These are phyloP conservation scores for Apostichopus californicus DNA, from an alignment of 35 echinoderm and acorn worm genomes.

Conservation along the genomic window DNA sequence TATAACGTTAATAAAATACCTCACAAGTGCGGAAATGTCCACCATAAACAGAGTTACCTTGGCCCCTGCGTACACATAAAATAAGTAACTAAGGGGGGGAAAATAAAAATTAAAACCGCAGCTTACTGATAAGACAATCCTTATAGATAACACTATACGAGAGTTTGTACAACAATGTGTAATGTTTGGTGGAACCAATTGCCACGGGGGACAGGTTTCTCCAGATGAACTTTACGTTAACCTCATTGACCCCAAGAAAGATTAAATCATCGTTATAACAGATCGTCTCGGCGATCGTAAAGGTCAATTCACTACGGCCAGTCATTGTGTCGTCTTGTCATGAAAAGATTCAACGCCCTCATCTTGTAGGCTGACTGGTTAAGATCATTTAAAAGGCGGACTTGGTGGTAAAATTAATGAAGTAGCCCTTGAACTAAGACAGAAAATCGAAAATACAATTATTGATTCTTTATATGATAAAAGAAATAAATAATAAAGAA, in stretches of 20 bases:
- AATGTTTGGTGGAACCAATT: slow-evolving; percentile 30
- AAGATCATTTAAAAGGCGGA: no score
- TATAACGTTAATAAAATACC: slow-evolving; percentile 25
- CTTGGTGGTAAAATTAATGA: no score
- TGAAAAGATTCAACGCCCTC: no score
- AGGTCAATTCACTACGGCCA: neutral
- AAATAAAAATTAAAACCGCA: slow-evolving; percentile 1
- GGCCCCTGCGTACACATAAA: slow-evolving; percentile 38
- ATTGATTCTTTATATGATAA: no score
- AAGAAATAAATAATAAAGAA: no score
- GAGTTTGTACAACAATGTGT: slow-evolving; percentile 49
- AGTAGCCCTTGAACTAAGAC: no score
- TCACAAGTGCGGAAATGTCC: slow-evolving; percentile 51
- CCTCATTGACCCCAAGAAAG: slow-evolving; percentile 32
- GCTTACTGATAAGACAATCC: slow-evolving; percentile 19
- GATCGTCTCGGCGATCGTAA: neutral
- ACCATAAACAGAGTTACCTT: slow-evolving; percentile 39
- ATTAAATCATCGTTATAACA: slow-evolving; percentile 44
- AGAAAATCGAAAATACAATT: no score
- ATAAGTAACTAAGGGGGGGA: no score
- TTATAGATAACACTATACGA: slow-evolving; percentile 18
- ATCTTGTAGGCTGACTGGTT: no score
- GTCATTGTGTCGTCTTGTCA: no score
- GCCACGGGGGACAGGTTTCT: slow-evolving; percentile 24
- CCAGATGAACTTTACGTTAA: slow-evolving; percentile 33